Evolutionary conservation across 2,113 vertebrate genomes (phyloP), one percentile per base, ranked within the genome.

Genomic region (Tenrec ecaudatus): DNA sequence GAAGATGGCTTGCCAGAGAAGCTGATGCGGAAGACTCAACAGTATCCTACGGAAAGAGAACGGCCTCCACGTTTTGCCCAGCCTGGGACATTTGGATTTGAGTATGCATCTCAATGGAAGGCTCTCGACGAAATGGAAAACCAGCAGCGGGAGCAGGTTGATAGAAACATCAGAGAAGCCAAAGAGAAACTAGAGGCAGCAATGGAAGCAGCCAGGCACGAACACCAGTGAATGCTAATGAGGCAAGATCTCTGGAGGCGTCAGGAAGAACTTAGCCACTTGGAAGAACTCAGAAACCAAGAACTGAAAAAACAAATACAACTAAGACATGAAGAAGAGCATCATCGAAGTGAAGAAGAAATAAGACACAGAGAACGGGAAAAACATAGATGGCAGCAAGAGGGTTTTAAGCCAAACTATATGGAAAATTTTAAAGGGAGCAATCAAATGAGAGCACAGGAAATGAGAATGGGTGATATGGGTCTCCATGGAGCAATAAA

Each of bases 181-280:
- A 99, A 99, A 97, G 99, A 99, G 97, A 99, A 99, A 95, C 98
- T 99, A 91, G 99, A 99, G 95, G 98, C 99, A 14, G 99, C 99
- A 97, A 99, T 99, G 98, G 99, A 99, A 98, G 98, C 99, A 9
- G 99, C 99, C 86, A 99, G 99, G 96, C 99, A 99, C 38, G 99
- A 99, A 77, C 99, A 99, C 96, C 99, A 99, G 95, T 98, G 99
- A 92, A 99, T 99, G 99, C 97, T 99, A 91, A 99, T 99, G 99
- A 99, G 99, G 97, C 99, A 99, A 98, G 99, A 99, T 98, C 98
- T 99, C 36, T 99, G 99, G 99, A 98, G 99, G 31, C 99, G 99
- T 69, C 99, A 99, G 64, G 99, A 99, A 97, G 99, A 99, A 96
- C 96, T 99, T 94, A 98, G 99, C 89, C 98, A 99, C 22, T 97